Base-by-base conservation (phyloP, 2,113 vertebrate genomes). In the Mastomys coucha region DNA sequence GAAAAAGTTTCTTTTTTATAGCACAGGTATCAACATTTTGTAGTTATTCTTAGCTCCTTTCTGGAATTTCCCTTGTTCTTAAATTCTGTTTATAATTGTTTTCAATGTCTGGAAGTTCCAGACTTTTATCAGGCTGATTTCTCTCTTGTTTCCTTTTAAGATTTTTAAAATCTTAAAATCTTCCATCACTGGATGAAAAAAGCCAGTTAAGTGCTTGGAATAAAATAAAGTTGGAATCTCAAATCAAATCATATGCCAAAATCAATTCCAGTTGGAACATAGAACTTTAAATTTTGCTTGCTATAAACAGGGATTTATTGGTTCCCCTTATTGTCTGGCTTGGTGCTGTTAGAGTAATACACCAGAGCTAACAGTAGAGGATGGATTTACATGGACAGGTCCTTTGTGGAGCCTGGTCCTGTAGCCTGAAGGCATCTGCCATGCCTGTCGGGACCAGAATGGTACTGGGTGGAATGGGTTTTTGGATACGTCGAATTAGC, bases 251-350 rank as follows among this genome's bases (percentile, higher is more conserved):
- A 95, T 22, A 69, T 91, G 91, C 91, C 94, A 96, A 96, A 96
- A 96, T 97, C 77, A 91, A 89, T 96, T 96, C 94, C 96, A 97
- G 91, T 86, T 96, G 95, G 81, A 95, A 88, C 80, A 89, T 80
- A 39, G 77, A 95, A 31, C 82, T 81, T 56, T 94, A 96, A 76
- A 91, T 89, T 31, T 94, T 95, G 45, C 95, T 96, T 97, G 93
- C 94, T 90, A 81, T 95, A 96, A 96, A 96, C 88, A 96, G 75
- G 80, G 93, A 63, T 96, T 91, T 92, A 51, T 77, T 84, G 96
- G 88, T 90, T 76, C 65, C 78, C 24, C 5, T 91, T 31, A 36
- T 45, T 20, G 84, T 82, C 88, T 77, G 76, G 51, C 51, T 84
- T 80, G 89, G 70, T 92, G 91, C 93, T 96, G n/a, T 65, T 88